Percentiles rank a stretch among this genome's conserved stretches.
Evolutionary conservation across 2,113 vertebrate genomes (phyloP).

Genomic region (Plectropomus leopardus): DNA sequence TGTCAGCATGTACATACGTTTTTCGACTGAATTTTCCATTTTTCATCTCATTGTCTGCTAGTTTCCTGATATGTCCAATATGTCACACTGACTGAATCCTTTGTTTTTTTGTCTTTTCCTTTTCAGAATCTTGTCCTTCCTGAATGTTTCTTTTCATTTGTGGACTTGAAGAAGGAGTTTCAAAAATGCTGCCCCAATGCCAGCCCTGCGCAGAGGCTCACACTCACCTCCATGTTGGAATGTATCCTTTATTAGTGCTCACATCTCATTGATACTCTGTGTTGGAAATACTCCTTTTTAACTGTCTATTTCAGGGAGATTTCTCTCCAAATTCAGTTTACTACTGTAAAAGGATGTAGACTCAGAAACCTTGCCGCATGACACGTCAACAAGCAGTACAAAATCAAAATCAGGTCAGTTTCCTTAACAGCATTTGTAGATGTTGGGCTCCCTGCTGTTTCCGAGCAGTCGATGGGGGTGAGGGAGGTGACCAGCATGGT

Average conservation of each 20-base stretch:
- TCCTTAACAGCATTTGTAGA: constrained; percentile 83
- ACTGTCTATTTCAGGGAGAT: background rate
- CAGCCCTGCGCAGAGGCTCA: constrained; percentile 86
- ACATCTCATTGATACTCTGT: background rate
- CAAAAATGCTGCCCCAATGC: constrained; percentile 89
- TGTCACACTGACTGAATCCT: constrained; percentile 8
- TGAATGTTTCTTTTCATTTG: constrained; percentile 95
- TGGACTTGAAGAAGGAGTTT: constrained; percentile 93
- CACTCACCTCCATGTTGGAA: constrained; percentile 91
- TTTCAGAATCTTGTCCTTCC: constrained; percentile 91
- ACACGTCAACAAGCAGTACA: background rate
- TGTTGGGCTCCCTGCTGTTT: constrained; percentile 87
- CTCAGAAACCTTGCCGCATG: background rate
- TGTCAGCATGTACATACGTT: background rate
- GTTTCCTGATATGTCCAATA: background rate
- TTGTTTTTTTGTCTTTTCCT: constrained; percentile 28
- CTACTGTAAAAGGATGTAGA: background rate
- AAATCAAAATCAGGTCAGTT: background rate
- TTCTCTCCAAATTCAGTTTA: background rate
- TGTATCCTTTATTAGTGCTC: constrained; percentile 87
- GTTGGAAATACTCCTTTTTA: background rate
- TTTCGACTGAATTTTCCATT: background rate
- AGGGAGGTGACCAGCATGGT: constrained; percentile 94
- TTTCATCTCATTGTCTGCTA: background rate
- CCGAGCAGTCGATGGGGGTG: constrained; percentile 89